Evolutionary conservation across 2,113 vertebrate genomes (phyloP).

Genomic region (Chaetops frenatus): DNA sequence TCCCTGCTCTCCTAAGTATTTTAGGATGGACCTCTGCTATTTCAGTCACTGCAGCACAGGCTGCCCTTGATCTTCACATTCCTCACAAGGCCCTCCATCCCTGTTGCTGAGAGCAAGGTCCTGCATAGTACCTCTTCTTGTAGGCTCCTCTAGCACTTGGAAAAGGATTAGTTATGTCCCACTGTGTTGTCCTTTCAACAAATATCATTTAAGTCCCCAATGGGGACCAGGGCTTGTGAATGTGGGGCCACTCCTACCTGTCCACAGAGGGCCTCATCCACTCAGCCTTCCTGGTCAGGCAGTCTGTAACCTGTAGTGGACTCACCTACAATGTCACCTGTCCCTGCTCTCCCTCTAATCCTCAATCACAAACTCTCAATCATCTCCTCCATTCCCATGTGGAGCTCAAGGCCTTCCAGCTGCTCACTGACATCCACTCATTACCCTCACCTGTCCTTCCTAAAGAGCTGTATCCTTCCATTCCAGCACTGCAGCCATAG

Average conservation of each 20-base stretch:
- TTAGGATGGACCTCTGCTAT: neutral
- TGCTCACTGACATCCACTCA: neutral
- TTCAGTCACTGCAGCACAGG: neutral
- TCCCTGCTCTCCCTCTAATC: neutral
- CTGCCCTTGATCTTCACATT: neutral
- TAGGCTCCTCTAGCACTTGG: neutral
- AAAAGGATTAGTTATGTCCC: neutral
- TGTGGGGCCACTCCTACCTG: too few species aligned
- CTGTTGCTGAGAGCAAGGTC: neutral
- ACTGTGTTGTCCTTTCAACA: neutral
- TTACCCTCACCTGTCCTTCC: neutral
- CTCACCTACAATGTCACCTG: neutral
- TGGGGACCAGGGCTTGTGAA: neutral
- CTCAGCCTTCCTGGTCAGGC: neutral
- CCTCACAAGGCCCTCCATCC: neutral
- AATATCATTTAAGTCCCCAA: accelerated
- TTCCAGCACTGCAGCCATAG: neutral
- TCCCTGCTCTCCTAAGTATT: neutral
- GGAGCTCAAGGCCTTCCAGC: neutral
- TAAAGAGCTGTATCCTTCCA: neutral
- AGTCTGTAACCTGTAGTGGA: neutral
- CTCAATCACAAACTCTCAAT: neutral
- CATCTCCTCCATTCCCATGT: neutral
- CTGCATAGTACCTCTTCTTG: neutral
- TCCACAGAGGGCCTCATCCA: neutral